Base-by-base conservation (phyloP, 2,113 vertebrate species). In the Paralichthys olivaceus region DNA sequence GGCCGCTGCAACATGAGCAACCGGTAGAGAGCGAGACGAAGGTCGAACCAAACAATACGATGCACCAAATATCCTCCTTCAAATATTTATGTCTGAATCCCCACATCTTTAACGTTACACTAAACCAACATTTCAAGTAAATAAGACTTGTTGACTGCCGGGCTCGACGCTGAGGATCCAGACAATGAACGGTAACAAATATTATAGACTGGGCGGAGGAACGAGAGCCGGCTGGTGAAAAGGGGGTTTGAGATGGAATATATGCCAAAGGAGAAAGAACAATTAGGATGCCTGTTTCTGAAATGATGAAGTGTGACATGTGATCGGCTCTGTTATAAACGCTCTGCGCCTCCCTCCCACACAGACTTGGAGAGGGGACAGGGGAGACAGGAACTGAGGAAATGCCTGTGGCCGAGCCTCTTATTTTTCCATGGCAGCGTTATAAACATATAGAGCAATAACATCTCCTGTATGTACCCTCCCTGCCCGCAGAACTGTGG, bases 361-460 rank as follows among this genome's bases (percentile, higher is more conserved):
- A 23, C 32, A 17, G 77, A 37, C 70, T 32, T 43, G 72, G 76
- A 65, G 79, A 72, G 70, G 67, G 40, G 75, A 75, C 65, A 20
- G 59, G 20, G 65, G 64, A 60, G 34, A 58, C 70, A 69, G 72
- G 79, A 51, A 32, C 74, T 34, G 59, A 84, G 87, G 87, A 86
- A 89, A 84, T 89, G 82, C 89, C 85, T 91, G 85, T 81, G 85
- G 85, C 69, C 3, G 15, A 62, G 74, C 68, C 66, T 72, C 78
- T 73, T 83, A 79, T 87, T 88, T 88, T 88, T 88, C 87, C 85
- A 84, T 64, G 81, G 87, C 79, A 79, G 87, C 54, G 58, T 84
- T 87, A 81, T 90, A 89, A 90, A 88, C 89, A 89, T 81, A 86
- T 81, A 84, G 77, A 64, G 86, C 77, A 81, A 73, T 71, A 77